Evolutionary conservation across 2,797 vertebrate genomes (phyloP).

Genomic region (Echiichthys vipera): DNA sequence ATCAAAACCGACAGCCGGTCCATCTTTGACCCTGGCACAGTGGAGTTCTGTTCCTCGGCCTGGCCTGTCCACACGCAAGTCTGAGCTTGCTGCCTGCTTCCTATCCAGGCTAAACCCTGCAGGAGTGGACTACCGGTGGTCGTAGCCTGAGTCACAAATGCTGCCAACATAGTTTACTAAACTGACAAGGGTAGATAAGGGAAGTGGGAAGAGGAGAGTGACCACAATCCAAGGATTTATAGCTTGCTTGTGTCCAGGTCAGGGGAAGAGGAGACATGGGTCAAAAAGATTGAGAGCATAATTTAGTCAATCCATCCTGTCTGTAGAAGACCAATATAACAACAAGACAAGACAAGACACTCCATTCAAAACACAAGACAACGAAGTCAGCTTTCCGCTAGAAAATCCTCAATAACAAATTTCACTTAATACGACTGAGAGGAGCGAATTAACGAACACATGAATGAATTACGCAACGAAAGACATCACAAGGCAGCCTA

Average conservation of each 20-base stretch:
- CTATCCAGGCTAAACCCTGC: slow-evolving; percentile 20
- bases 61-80: slow-evolving; percentile 20
- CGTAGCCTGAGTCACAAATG: slow-evolving; percentile 31
- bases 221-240: slow-evolving; percentile 46
- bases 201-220: slow-evolving; percentile 23
- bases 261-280: slow-evolving; percentile 40
- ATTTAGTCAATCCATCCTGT: slow-evolving; percentile 23
- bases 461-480: slow-evolving; percentile 47
- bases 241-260: slow-evolving; percentile 49
- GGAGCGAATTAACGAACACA: not conserved
- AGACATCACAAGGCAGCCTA: slow-evolving; percentile 40
- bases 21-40: slow-evolving; percentile 22
- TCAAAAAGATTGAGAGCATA: slow-evolving; percentile 53
- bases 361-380: not conserved
- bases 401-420: slow-evolving; percentile 7
- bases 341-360: not conserved
- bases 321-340: slow-evolving; percentile 4
- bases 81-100: slow-evolving; percentile 18
- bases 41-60: not conserved
- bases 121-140: slow-evolving; percentile 4
- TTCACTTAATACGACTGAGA: not conserved
- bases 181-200: slow-evolving; percentile 41
- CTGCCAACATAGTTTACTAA: slow-evolving; percentile 43
- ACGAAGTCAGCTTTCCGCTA: slow-evolving; percentile 5
- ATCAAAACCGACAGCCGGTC: slow-evolving; percentile 22